phyloP scores from a whole-genome alignment of 2,888 invertebrate genomes.

The Netelia fuscicornis region DNA sequence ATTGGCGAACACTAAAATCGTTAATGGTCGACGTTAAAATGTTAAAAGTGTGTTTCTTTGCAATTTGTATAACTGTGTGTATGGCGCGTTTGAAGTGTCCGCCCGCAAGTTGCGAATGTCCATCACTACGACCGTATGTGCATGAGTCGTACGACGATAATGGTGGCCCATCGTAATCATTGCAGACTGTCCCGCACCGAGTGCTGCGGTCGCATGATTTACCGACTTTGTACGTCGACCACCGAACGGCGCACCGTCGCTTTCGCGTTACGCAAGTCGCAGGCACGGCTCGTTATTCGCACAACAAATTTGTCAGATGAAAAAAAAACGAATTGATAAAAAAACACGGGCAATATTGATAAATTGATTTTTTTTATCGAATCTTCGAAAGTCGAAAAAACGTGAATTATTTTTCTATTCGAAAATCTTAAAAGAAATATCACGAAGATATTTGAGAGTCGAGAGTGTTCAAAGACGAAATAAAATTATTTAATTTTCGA shows the following conservation, averaged over 20 bases:
- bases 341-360: neutral
- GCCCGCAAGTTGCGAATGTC: constrained; percentile 43
- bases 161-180: constrained; percentile 59
- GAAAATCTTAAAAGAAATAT: too few relatives aligned
- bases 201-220: constrained; percentile 64
- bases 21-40: constrained; percentile 56
- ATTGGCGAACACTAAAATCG: constrained; percentile 54
- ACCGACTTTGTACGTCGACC: constrained; percentile 42
- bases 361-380: neutral
- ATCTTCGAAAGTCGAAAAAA: neutral
- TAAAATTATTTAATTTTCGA: too few relatives aligned
- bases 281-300: neutral
- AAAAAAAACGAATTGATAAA: neutral
- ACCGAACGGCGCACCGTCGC: constrained; percentile 12
- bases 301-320: too few relatives aligned
- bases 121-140: constrained; percentile 1
- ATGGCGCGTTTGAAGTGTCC: constrained; percentile 53
- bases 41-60: constrained; percentile 6
- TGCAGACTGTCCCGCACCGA: constrained; percentile 55
- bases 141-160: constrained; percentile 37
- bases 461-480: too few relatives aligned
- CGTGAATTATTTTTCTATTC: neutral
- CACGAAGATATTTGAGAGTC: too few relatives aligned
- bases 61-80: constrained; percentile 7
- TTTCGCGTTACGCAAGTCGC: constrained; percentile 17